These are phyloP conservation scores for Polypedilum pembai DNA, from an alignment of 1,140 invertebrate genomes.

Conservation along the genomic window DNA sequence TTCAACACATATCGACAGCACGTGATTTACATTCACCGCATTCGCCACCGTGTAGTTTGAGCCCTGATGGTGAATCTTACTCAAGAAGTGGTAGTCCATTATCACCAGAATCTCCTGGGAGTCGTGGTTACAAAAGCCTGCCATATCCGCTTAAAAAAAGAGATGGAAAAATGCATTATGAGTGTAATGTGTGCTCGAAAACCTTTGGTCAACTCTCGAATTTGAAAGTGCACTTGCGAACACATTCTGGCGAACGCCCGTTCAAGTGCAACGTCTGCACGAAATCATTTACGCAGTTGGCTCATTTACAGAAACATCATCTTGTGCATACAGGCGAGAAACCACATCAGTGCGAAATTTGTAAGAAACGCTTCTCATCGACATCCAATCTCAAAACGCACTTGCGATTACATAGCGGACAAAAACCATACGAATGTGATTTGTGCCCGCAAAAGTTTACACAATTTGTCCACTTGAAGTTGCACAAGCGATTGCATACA, in stretches of 20 bases:
- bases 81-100: conserved; percentile 58
- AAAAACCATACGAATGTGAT: conserved; percentile 95
- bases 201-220: conserved; percentile 98
- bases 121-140: conserved; percentile 84
- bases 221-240: conserved; percentile 94
- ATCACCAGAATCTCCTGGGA: conserved; percentile 62
- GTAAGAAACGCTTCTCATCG: conserved; percentile 95
- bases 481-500: conserved; percentile 93
- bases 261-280: conserved; percentile 95
- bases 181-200: conserved; percentile 97
- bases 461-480: conserved; percentile 96
- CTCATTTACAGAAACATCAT: conserved; percentile 95
- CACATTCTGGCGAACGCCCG: conserved; percentile 94
- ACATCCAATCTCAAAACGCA: conserved; percentile 99
- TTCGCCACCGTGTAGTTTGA: conserved; percentile 55
- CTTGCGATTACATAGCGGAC: conserved; percentile 88
- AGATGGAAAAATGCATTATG: conserved; percentile 99
- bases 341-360: conserved; percentile 95
- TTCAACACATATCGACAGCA: conserved; percentile 45
- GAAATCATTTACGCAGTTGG: conserved; percentile 94
- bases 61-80: conserved; percentile 57
- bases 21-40: conserved; percentile 34
- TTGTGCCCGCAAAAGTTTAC: conserved; percentile 97
- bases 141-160: conserved; percentile 96
- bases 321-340: conserved; percentile 96